phyloP scores from a whole-genome alignment of 2,113 vertebrate genomes.

The Entomyzon cyanotis region DNA sequence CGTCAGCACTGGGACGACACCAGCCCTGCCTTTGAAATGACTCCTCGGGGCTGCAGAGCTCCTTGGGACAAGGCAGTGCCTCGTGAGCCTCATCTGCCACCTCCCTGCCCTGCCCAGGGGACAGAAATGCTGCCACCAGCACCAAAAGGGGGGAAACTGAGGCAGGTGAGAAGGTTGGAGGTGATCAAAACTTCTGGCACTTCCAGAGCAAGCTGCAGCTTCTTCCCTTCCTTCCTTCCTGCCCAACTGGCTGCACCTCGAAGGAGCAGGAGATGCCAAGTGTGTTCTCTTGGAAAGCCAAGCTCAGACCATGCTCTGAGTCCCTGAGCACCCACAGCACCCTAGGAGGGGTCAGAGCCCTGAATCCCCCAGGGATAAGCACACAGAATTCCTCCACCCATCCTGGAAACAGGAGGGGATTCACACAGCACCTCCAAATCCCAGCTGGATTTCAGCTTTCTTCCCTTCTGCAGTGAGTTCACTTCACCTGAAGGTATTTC shows the following conservation, averaged over 20 bases:
- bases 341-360: background rate
- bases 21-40: constrained; percentile 36
- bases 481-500: fast-evolving
- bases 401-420: background rate
- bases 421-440: background rate
- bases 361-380: fast-evolving
- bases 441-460: background rate
- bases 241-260: background rate
- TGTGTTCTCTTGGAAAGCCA: background rate
- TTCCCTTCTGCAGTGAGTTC: fast-evolving
- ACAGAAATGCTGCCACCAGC: fast-evolving
- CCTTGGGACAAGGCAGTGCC: fast-evolving
- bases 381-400: background rate
- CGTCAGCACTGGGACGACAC: background rate
- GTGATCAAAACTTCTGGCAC: background rate
- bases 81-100: background rate
- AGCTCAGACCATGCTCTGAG: background rate
- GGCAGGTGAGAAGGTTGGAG: background rate
- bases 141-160: background rate
- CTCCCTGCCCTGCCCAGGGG: background rate
- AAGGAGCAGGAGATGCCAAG: background rate
- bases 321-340: background rate
- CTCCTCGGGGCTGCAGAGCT: background rate
- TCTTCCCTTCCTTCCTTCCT: background rate
- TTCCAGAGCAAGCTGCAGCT: background rate